A percentile compares a stretch with the other conserved stretches of the same genome.
These are phyloP conservation scores for Phycodurus eques DNA, from an alignment of 2,113 vertebrate species.

Conservation along the genomic window DNA sequence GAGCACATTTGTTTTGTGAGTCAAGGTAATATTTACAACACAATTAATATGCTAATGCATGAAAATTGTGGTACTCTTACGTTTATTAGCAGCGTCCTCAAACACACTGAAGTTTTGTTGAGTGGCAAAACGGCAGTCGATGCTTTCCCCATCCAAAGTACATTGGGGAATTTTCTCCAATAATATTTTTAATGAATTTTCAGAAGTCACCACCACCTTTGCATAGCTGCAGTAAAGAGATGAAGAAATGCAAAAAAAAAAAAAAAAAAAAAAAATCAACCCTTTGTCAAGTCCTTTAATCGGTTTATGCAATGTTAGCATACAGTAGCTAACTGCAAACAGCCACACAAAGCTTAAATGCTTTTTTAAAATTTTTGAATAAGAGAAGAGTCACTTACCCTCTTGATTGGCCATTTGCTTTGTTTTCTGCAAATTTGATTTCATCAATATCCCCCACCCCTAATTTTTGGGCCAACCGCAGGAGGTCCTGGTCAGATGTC, in stretches of 20 bases:
- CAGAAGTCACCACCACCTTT: constrained; percentile 85
- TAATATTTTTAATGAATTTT: constrained; percentile 83
- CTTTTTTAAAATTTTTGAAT: background rate
- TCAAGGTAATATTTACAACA: background rate
- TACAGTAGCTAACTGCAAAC: background rate
- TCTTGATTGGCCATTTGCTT: constrained; percentile 92
- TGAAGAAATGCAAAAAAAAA: background rate
- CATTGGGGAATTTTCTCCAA: constrained; percentile 85
- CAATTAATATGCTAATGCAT: background rate
- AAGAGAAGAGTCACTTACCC: constrained; percentile 74
- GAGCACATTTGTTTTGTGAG: constrained; percentile 1
- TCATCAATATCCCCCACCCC: constrained; percentile 87
- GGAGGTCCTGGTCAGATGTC: constrained; percentile 90
- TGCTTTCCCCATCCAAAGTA: constrained; percentile 83
- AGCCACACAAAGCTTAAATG: background rate
- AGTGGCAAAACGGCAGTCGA: constrained; percentile 87
- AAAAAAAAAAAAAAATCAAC: background rate
- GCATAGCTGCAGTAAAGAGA: constrained; percentile 77
- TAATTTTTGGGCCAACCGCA: constrained; percentile 76
- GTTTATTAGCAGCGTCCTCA: constrained; percentile 88
- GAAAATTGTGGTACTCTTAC: constrained; percentile 71
- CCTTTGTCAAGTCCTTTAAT: background rate
- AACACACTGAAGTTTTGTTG: constrained; percentile 86
- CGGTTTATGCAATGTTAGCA: background rate
- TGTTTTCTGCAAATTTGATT: constrained; percentile 90